phyloP scores from a whole-genome alignment of 2,113 vertebrate genomes.

The Antechinus flavipes region DNA sequence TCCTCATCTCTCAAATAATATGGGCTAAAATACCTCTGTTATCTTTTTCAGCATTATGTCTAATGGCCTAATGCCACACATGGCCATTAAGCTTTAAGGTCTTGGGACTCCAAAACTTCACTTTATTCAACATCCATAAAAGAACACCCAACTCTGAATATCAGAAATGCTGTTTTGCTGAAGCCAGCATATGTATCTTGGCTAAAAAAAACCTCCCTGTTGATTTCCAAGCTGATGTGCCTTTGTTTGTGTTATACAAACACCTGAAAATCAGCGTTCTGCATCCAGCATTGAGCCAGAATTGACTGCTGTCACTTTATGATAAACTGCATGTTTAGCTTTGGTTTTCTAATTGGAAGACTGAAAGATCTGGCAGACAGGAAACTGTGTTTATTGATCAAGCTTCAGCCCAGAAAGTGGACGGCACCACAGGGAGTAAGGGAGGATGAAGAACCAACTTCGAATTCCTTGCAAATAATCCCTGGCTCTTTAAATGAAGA shows the following conservation, averaged over 20 bases:
- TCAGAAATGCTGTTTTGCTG: not conserved
- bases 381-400: slow-evolving; percentile 78
- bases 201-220: slow-evolving; percentile 66
- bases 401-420: slow-evolving; percentile 78
- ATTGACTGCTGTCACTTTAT: slow-evolving; percentile 73
- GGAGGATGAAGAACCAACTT: slow-evolving; percentile 65
- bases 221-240: slow-evolving; percentile 61
- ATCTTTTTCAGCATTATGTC: not conserved
- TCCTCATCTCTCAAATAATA: not conserved
- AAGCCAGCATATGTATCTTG: slow-evolving; percentile 35
- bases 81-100: not conserved
- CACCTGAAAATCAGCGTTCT: slow-evolving; percentile 76
- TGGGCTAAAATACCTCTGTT: not conserved
- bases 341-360: slow-evolving; percentile 79
- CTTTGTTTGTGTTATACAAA: slow-evolving; percentile 80
- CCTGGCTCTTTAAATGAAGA: slow-evolving; percentile 75
- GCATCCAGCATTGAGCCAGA: slow-evolving; percentile 58
- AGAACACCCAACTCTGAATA: slow-evolving; percentile 7
- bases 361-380: slow-evolving; percentile 66
- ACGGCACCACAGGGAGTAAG: slow-evolving; percentile 65
- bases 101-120: rapidly evolving
- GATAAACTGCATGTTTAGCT: slow-evolving; percentile 73
- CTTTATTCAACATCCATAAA: not conserved
- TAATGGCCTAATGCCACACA: not conserved
- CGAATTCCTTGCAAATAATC: slow-evolving; percentile 75